A percentile compares a stretch with the other conserved stretches of the same genome.
Conservation (phyloP, 2,113 vertebrate genomes). For the Leucoraja erinaceus region DNA sequence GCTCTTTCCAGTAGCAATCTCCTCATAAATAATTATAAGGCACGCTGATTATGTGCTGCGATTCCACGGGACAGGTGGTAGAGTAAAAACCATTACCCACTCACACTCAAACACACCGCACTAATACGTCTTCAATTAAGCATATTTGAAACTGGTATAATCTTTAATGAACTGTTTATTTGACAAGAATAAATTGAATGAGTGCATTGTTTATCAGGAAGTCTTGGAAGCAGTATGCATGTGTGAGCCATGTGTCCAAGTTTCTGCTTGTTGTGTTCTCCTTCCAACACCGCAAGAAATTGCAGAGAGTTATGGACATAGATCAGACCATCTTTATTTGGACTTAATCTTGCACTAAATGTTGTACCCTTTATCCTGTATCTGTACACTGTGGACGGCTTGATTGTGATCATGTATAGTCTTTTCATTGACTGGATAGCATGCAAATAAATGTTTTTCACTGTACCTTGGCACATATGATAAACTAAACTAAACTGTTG, state of each 20-base stretch:
- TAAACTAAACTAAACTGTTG: too few relatives aligned
- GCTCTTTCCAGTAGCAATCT: slow-evolving; percentile 15
- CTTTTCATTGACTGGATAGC: too few relatives aligned
- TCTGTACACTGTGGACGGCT: too few relatives aligned
- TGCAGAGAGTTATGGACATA: too few relatives aligned
- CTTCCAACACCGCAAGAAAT: too few relatives aligned
- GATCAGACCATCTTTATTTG: too few relatives aligned
- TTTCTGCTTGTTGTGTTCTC: background rate
- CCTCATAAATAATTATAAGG: slow-evolving; percentile 36
- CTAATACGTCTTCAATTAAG: background rate
- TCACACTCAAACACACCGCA: background rate
- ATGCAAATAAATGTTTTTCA: too few relatives aligned
- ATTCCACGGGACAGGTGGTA: background rate
- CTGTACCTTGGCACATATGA: too few relatives aligned
- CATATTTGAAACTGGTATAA: background rate
- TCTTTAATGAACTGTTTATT: background rate
- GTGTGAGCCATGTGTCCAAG: background rate
- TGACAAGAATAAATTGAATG: background rate
- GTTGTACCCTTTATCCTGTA: too few relatives aligned
- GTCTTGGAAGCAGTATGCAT: background rate
- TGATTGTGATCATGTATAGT: too few relatives aligned
- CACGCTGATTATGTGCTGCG: background rate
- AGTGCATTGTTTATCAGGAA: background rate
- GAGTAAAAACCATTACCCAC: slow-evolving; percentile 13
- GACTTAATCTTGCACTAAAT: too few relatives aligned